Percentiles rank a stretch among this genome's conserved stretches.
These are phyloP conservation scores for Drosophila rellima DNA, from an alignment of 2,888 invertebrate genomes.

Conservation along the genomic window DNA sequence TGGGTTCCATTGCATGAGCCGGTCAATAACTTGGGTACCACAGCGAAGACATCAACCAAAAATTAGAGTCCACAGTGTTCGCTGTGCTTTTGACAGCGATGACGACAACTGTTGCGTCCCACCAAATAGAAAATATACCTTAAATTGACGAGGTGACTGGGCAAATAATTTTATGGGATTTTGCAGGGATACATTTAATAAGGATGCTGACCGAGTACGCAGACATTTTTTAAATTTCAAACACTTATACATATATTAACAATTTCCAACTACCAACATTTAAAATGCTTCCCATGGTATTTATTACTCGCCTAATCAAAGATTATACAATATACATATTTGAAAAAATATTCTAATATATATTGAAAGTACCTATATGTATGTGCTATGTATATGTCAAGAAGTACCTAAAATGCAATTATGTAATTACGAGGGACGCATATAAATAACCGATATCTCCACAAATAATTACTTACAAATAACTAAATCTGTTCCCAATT, in stretches of 20 bases:
- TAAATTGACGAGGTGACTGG: slow-evolving; percentile 2
- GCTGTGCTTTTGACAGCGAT: neutral
- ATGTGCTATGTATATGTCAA: slow-evolving; percentile 49
- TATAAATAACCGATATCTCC: neutral
- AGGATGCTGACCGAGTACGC: slow-evolving; percentile 23
- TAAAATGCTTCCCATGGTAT: slow-evolving; percentile 48
- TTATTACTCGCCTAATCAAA: slow-evolving; percentile 46
- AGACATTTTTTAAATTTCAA: slow-evolving; percentile 20
- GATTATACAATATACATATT: slow-evolving; percentile 8
- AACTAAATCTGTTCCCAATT: neutral
- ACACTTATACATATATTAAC: neutral
- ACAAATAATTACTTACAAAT: slow-evolving; percentile 2
- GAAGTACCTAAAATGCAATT: slow-evolving; percentile 49
- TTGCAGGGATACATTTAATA: slow-evolving; percentile 72
- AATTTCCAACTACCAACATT: slow-evolving; percentile 21
- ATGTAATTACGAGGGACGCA: slow-evolving; percentile 1
- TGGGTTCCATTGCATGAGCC: slow-evolving; percentile 87
- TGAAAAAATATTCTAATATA: slow-evolving; percentile 21
- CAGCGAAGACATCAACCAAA: slow-evolving; percentile 64
- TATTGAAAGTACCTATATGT: slow-evolving; percentile 28
- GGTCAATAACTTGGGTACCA: slow-evolving; percentile 57
- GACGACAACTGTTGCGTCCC: slow-evolving; percentile 33
- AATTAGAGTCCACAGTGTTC: slow-evolving; percentile 43
- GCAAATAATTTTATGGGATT: slow-evolving; percentile 47
- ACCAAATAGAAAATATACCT: slow-evolving; percentile 1